phyloP scores from a whole-genome alignment of 2,888 invertebrate genomes.

The Nomada ruficornis region DNA sequence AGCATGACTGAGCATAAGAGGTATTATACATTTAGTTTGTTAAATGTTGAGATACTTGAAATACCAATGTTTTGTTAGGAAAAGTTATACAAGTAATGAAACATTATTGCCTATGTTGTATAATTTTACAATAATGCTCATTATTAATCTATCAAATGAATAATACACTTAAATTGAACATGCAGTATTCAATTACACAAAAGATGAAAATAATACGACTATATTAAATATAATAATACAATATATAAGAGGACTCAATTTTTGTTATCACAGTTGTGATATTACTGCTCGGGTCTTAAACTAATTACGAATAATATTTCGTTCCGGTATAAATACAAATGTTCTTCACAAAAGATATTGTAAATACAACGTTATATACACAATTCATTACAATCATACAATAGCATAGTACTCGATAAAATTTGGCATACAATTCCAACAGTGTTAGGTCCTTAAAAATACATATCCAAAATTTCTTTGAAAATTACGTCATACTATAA shows the following conservation, averaged over 20 bases:
- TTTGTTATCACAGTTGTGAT: constrained; percentile 72
- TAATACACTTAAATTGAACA: constrained; percentile 12
- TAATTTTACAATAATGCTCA: neutral
- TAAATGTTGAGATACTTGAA: constrained; percentile 3
- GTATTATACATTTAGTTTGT: constrained; percentile 3
- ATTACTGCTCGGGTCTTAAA: constrained; percentile 48
- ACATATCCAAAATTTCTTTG: constrained; percentile 52
- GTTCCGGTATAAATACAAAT: constrained; percentile 33
- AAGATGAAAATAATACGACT: constrained; percentile 5
- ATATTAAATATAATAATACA: constrained; percentile 31
- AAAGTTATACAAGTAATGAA: neutral
- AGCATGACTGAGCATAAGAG: neutral
- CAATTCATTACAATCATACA: constrained; percentile 18
- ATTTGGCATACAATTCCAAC: constrained; percentile 61
- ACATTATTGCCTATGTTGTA: neutral
- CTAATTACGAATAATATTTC: constrained; percentile 39
- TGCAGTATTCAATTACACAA: constrained; percentile 12
- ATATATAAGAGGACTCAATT: constrained; percentile 39
- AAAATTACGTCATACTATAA: constrained; percentile 43
- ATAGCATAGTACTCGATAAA: constrained; percentile 45
- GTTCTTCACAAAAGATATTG: constrained; percentile 33
- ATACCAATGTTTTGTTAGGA: neutral
- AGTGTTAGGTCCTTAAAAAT: constrained; percentile 39
- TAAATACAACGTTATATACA: constrained; percentile 41
- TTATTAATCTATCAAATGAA: constrained; percentile 1